A percentile compares a stretch with the other conserved stretches of the same genome.
Conservation (phyloP, 2,888 invertebrate genomes). For the Phyto melanocephala region DNA sequence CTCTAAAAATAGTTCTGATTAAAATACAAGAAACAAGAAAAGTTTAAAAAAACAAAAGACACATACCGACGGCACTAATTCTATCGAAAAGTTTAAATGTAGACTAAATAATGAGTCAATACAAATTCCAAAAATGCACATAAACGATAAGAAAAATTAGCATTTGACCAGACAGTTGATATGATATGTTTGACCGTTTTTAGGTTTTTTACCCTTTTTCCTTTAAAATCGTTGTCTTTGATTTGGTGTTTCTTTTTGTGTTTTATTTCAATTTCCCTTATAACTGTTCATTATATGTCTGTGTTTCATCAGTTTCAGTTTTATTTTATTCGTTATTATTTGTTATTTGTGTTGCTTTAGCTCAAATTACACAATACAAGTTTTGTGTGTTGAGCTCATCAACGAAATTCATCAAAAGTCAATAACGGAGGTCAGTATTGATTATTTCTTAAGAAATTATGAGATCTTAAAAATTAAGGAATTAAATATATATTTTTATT, state of each 20-base stretch:
- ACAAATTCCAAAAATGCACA: too few relatives aligned
- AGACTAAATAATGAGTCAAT: background rate
- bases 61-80: background rate
- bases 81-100: background rate
- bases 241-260: background rate
- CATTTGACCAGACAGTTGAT: too few relatives aligned
- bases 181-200: too few relatives aligned
- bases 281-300: background rate
- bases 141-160: too few relatives aligned
- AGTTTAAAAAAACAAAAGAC: background rate
- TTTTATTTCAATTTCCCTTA: background rate
- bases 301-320: background rate
- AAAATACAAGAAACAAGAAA: background rate
- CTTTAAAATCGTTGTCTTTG: background rate
- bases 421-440: constrained; percentile 54
- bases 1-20: background rate
- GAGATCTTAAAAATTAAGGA: constrained; percentile 39
- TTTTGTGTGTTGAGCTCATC: constrained; percentile 28
- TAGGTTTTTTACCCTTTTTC: background rate
- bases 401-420: constrained; percentile 53
- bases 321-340: too few relatives aligned
- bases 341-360: background rate
- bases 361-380: constrained; percentile 29
- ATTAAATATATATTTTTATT: constrained; percentile 48
- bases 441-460: constrained; percentile 52